Evolutionary conservation across 1,140 invertebrate species (phyloP).

Genomic region (Hormaphis cornu): DNA sequence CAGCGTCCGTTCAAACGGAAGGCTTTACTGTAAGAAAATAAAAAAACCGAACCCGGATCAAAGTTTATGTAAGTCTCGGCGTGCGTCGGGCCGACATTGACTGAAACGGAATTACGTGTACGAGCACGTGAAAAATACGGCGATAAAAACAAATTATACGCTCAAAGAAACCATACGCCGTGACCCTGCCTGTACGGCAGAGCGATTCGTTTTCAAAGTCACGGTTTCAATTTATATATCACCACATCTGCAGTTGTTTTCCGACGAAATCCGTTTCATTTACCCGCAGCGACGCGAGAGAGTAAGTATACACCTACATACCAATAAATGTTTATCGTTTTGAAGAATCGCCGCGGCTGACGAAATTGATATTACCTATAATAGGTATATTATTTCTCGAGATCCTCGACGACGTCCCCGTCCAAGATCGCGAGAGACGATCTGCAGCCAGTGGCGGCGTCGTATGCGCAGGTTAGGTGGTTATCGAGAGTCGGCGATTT

Average conservation of each 20-base stretch:
- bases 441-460: too few species aligned
- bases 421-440: too few species aligned
- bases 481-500: too few species aligned
- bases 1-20: background rate
- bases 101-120: too few species aligned
- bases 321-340: background rate
- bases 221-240: background rate
- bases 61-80: background rate
- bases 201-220: background rate
- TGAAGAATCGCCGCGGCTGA: background rate
- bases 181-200: background rate
- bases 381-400: too few species aligned
- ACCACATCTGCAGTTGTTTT: background rate
- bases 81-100: background rate
- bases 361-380: too few species aligned
- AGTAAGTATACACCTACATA: too few species aligned
- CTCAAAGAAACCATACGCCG: background rate
- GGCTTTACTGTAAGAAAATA: background rate
- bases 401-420: too few species aligned
- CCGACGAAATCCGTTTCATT: background rate
- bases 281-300: background rate
- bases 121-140: background rate
- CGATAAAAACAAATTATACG: background rate
- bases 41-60: background rate
- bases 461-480: too few species aligned